Conservation (phyloP, 1,140 invertebrate genomes). For the Euwallacea similis region DNA sequence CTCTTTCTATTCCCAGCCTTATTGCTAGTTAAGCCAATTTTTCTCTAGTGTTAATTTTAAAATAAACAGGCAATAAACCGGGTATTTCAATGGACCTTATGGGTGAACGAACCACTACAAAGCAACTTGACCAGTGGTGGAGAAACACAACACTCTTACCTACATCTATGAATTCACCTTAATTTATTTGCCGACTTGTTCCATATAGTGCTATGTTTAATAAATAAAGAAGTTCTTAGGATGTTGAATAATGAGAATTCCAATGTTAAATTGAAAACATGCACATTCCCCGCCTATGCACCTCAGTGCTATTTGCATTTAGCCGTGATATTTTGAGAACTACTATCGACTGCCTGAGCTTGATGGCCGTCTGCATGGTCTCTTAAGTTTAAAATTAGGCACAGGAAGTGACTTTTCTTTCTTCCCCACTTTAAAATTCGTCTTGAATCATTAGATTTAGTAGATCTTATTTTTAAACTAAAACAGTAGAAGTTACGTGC, state of each 20-base stretch:
- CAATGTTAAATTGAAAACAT: too few species aligned
- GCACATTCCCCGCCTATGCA: slow-evolving; percentile 3
- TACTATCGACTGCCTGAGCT: slow-evolving; percentile 20
- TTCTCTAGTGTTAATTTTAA: neutral
- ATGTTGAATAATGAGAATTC: too few species aligned
- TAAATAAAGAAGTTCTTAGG: too few species aligned
- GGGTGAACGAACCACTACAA: slow-evolving; percentile 34
- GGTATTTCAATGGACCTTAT: slow-evolving; percentile 16
- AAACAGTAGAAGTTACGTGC: too few species aligned
- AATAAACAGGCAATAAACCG: slow-evolving; percentile 19
- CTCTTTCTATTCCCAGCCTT: too few species aligned
- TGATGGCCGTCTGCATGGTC: slow-evolving; percentile 14
- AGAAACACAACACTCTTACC: neutral
- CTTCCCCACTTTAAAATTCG: neutral
- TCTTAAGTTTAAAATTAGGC: slow-evolving; percentile 22
- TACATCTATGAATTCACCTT: too few species aligned
- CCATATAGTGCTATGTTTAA: too few species aligned
- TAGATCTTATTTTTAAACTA: too few species aligned
- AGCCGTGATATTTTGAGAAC: slow-evolving; percentile 33
- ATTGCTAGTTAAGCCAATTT: too few species aligned
- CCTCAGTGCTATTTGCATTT: slow-evolving; percentile 18
- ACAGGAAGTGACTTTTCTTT: slow-evolving; percentile 32
- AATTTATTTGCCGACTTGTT: too few species aligned
- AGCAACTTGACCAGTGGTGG: slow-evolving; percentile 25
- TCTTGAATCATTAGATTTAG: neutral